Conservation (phyloP, 2,797 vertebrate genomes). For the Peromyscus eremicus region DNA sequence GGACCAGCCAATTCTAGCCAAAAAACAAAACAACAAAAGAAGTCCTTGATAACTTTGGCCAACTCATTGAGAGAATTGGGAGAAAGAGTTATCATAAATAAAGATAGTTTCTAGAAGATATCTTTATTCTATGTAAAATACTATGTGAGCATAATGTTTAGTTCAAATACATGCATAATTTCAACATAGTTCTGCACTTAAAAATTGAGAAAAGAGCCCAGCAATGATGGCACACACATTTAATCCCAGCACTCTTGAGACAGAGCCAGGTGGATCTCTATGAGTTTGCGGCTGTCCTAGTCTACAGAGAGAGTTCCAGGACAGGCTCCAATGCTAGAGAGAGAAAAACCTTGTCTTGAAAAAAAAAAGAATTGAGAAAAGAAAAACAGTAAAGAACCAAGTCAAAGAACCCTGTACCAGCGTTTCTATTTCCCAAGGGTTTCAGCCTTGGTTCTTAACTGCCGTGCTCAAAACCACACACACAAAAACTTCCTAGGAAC, state of each 20-base stretch:
- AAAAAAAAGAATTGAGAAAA: neutral
- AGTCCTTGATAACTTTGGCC: neutral
- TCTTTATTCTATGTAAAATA: neutral
- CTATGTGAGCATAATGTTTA: neutral
- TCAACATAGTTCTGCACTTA: neutral
- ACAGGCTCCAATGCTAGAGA: too few species aligned
- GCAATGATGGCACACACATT: neutral
- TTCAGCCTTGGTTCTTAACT: neutral
- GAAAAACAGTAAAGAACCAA: neutral
- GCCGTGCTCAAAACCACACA: neutral
- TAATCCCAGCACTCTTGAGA: neutral
- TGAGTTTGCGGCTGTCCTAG: neutral
- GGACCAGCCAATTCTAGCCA: neutral
- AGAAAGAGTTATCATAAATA: neutral
- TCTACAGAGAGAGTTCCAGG: neutral
- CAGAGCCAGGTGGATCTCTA: neutral
- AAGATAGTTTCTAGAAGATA: neutral
- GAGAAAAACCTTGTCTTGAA: too few species aligned
- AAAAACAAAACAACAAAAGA: neutral
- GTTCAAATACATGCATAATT: slow-evolving; percentile 24
- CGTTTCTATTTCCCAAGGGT: neutral
- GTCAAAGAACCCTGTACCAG: neutral
- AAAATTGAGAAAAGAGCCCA: neutral
- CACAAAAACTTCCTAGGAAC: neutral
- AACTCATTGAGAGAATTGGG: neutral